These are phyloP conservation scores for Chrysocyon brachyurus DNA, from an alignment of 2,797 vertebrate genomes.

Conservation along the genomic window DNA sequence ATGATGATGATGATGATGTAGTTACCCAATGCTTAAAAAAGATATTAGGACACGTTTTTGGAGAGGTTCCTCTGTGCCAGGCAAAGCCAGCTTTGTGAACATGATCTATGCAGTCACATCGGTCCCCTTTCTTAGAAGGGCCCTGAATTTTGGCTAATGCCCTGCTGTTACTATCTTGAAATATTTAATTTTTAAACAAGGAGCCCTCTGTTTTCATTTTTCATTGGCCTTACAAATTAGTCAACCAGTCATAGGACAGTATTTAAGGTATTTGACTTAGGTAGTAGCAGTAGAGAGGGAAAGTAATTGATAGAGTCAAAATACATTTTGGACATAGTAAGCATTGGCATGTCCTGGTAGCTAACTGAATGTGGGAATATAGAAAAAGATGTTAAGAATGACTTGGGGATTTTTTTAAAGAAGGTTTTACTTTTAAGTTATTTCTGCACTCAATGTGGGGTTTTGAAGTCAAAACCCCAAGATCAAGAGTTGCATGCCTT, in stretches of 20 bases:
- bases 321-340: constrained; percentile 34
- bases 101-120: neutral
- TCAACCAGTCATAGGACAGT: neutral
- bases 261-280: constrained; percentile 43
- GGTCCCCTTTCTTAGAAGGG: neutral
- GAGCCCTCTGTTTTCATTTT: neutral
- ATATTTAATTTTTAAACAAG: constrained; percentile 53
- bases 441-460: neutral
- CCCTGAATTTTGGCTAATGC: neutral
- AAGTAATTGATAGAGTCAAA: constrained; percentile 22
- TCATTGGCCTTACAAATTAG: neutral
- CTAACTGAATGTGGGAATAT: neutral
- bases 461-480: neutral
- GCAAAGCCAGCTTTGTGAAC: neutral
- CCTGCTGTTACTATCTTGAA: constrained; percentile 21
- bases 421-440: neutral
- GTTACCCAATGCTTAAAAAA: constrained; percentile 17
- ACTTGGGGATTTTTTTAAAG: neutral
- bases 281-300: neutral
- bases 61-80: neutral
- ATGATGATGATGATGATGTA: neutral
- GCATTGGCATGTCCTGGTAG: neutral
- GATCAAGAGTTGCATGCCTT: neutral
- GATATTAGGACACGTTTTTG: constrained; percentile 27
- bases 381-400: constrained; percentile 40